phyloP scores from a whole-genome alignment of 2,797 vertebrate genomes.

The Pangasius krempfi region DNA sequence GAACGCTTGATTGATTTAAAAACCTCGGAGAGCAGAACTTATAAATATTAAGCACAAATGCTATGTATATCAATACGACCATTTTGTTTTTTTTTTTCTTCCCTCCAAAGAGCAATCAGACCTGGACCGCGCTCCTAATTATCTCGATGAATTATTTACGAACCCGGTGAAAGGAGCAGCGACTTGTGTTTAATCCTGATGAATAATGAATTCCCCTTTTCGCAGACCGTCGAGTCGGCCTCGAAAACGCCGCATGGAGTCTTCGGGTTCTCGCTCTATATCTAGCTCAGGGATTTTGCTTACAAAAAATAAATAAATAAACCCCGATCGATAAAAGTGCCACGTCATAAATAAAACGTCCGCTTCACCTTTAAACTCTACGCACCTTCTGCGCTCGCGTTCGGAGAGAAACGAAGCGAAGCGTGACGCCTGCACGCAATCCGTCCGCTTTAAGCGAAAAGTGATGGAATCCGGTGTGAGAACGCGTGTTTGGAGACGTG shows the following conservation, averaged over 20 bases:
- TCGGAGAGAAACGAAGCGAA: neutral
- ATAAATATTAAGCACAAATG: constrained; percentile 40
- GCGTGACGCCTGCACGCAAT: neutral
- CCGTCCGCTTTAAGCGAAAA: neutral
- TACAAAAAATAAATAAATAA: neutral
- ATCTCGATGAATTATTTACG: constrained; percentile 12
- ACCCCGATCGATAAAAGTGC: neutral
- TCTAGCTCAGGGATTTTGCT: constrained; percentile 57
- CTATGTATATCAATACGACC: neutral
- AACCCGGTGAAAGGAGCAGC: neutral
- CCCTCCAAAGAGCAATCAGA: neutral
- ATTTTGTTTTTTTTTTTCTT: neutral
- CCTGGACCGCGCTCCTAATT: neutral
- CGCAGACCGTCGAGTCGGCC: neutral
- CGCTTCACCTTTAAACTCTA: neutral
- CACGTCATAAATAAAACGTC: neutral
- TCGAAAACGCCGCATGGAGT: neutral
- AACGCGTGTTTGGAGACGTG: neutral
- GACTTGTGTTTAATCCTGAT: neutral
- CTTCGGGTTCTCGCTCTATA: neutral
- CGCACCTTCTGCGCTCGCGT: neutral
- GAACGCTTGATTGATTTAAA: neutral
- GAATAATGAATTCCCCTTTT: constrained; percentile 32
- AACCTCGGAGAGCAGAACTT: neutral
- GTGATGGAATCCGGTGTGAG: neutral